A percentile compares a stretch with the other conserved stretches of the same genome.
phyloP scores from a whole-genome alignment of 1,140 invertebrate species.

The Tachypleus tridentatus region DNA sequence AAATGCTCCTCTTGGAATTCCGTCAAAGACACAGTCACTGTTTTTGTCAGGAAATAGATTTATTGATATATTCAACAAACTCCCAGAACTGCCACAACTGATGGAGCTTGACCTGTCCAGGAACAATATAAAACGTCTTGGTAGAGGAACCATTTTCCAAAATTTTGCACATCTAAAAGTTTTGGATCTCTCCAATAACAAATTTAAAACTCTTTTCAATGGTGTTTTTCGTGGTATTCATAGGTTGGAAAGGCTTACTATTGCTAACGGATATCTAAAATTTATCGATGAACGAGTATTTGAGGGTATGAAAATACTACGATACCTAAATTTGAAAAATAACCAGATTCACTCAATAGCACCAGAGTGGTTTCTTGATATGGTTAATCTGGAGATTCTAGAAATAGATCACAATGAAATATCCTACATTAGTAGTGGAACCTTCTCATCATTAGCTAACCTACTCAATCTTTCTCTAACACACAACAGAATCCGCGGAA shows the following conservation, averaged over 20 bases:
- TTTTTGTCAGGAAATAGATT: slow-evolving; percentile 9
- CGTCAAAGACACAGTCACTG: slow-evolving; percentile 4
- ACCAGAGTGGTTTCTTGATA: slow-evolving; percentile 28
- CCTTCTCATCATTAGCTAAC: slow-evolving; percentile 66
- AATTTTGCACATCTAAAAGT: slow-evolving; percentile 59
- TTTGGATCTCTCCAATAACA: slow-evolving; percentile 60
- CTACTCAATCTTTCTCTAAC: slow-evolving; percentile 63
- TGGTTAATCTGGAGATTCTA: slow-evolving; percentile 35
- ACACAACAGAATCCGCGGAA: slow-evolving; percentile 63
- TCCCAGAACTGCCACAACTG: slow-evolving; percentile 7
- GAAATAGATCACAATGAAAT: slow-evolving; percentile 66
- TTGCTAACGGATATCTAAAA: slow-evolving; percentile 27
- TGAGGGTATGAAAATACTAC: slow-evolving; percentile 50
- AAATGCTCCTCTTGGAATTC: slow-evolving; percentile 7
- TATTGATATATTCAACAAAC: slow-evolving; percentile 13
- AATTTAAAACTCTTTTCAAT: slow-evolving; percentile 55
- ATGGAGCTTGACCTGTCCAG: slow-evolving; percentile 26
- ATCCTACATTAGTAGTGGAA: slow-evolving; percentile 73
- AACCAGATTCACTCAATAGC: slow-evolving; percentile 40
- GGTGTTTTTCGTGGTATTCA: slow-evolving; percentile 64
- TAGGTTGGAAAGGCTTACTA: slow-evolving; percentile 53
- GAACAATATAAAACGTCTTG: slow-evolving; percentile 28
- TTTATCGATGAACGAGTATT: slow-evolving; percentile 50
- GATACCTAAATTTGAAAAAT: slow-evolving; percentile 59
- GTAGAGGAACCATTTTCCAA: slow-evolving; percentile 47